phyloP scores from a whole-genome alignment of 2,113 vertebrate species.

The Phaethornis superciliosus region DNA sequence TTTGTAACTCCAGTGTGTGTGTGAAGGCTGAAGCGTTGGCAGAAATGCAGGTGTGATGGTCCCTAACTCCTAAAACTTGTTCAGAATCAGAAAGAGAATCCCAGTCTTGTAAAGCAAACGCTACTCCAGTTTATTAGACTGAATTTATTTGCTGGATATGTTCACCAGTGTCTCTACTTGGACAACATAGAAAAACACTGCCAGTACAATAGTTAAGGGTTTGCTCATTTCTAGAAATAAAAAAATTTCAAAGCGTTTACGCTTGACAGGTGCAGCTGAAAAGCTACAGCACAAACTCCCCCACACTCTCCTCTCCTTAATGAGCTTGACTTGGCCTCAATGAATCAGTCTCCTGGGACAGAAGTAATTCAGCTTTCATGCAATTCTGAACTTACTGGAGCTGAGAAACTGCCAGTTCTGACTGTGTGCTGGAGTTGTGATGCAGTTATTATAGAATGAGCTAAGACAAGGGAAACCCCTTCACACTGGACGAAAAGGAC shows the following conservation, averaged over 20 bases:
- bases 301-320: not conserved
- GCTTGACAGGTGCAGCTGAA: not conserved
- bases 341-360: slow-evolving; percentile 10
- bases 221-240: not conserved
- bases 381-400: not conserved
- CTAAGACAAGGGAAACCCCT: slow-evolving; percentile 2
- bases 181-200: not conserved
- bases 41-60: not conserved
- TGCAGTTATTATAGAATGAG: not conserved
- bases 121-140: not conserved
- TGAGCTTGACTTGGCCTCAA: slow-evolving; percentile 26
- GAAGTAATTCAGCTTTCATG: not conserved
- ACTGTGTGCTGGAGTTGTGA: slow-evolving; percentile 8
- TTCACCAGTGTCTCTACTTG: not conserved
- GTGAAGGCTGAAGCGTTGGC: not conserved
- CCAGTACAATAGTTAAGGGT: not conserved
- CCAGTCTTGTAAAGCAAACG: not conserved
- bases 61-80: not conserved
- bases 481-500: not conserved
- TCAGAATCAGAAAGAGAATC: not conserved
- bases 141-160: rapidly evolving
- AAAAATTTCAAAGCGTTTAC: not conserved
- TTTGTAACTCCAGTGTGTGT: rapidly evolving
- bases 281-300: not conserved
- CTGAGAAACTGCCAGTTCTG: slow-evolving; percentile 19